Conservation (phyloP, 2,113 vertebrate genomes). For the Grus americana region DNA sequence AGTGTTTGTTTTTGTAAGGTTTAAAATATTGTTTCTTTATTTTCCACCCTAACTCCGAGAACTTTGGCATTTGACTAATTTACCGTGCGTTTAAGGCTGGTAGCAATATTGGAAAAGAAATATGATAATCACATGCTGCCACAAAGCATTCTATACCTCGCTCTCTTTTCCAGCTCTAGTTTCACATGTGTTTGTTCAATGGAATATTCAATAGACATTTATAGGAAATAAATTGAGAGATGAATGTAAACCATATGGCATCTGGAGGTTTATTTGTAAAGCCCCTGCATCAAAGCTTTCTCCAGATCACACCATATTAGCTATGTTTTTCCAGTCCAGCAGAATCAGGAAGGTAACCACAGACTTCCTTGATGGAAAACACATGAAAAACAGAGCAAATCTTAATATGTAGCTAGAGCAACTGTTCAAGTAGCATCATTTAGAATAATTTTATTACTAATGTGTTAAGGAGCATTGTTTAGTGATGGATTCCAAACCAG, state of each 20-base stretch:
- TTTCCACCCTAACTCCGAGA: conserved; percentile 70
- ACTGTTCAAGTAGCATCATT: conserved; percentile 84
- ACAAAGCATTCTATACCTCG: conserved; percentile 85
- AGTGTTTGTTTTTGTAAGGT: conserved; percentile 75
- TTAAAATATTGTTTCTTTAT: conserved; percentile 76
- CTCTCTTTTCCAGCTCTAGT: conserved; percentile 89
- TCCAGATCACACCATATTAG: conserved; percentile 98
- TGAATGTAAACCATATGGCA: conserved; percentile 99
- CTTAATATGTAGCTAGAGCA: conserved; percentile 78
- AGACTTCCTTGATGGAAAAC: conserved; percentile 99
- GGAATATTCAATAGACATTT: conserved; percentile 97
- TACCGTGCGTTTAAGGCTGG: conserved; percentile 77
- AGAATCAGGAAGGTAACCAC: conserved; percentile 99
- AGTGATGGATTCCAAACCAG: conserved; percentile 65
- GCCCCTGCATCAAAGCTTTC: conserved; percentile 97
- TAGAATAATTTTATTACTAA: conserved; percentile 82
- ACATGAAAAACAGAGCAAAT: conserved; percentile 90
- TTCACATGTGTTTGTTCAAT: conserved; percentile 92
- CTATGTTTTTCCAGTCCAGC: conserved; percentile 99
- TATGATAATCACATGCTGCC: conserved; percentile 90
- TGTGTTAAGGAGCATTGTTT: conserved; percentile 75
- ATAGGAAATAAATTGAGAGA: conserved; percentile 99
- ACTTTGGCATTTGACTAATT: conserved; percentile 80
- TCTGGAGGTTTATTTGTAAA: conserved; percentile 98
- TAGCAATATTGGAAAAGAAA: conserved; percentile 82